Evolutionary conservation across 1,140 invertebrate species (phyloP), one percentile per base, ranked within the genome.

Genomic region (Matsumurasca onukii): DNA sequence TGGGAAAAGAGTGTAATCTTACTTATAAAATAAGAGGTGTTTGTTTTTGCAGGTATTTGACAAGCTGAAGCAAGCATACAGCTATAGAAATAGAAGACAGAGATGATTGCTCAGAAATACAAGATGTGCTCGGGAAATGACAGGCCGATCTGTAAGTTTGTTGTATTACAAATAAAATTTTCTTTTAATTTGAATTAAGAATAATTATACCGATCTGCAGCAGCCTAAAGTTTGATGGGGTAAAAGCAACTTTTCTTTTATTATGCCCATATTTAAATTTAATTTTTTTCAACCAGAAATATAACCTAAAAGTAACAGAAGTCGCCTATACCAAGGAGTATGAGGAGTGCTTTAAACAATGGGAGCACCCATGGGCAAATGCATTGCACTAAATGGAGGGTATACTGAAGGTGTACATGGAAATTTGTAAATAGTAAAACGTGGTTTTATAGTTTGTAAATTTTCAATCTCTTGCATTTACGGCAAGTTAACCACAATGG

Each of bases 51-150:
- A 91, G 91, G 86, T 87, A 2, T 93, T 93, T 75, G 79, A 86
- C 3, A 88, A 90, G 72, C 71, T 94, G 0, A 85, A 89, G 12
- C 84, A 82, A 87, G 1, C 90, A 88, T 59, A 87, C 87, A n/a
- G 84, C 89, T 0, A 84, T 94, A 71, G 94, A 98, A 76, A 78
- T 98, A 30, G 92, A 98, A 75, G 80, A 89, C 17, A 83, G 90
- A 72, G 84, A 89, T 30, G 91, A 97, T 77, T 87, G 85, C 0
- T 80, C 86, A 69, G 86, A 85, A 64, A 92, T 97, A 72, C 95
- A 97, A 81, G 82, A 86, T 55, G 86, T 91, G 73, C 80, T 98
- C 52, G 84, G 84, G 24, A 80, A 89, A 75, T 86, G 97, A 15
- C 94, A 68, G 91, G 89, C 24, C 85, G 86, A 78, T 91, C 92